phyloP scores from a whole-genome alignment of 2,113 vertebrate genomes.

The Pluvianellus socialis region DNA sequence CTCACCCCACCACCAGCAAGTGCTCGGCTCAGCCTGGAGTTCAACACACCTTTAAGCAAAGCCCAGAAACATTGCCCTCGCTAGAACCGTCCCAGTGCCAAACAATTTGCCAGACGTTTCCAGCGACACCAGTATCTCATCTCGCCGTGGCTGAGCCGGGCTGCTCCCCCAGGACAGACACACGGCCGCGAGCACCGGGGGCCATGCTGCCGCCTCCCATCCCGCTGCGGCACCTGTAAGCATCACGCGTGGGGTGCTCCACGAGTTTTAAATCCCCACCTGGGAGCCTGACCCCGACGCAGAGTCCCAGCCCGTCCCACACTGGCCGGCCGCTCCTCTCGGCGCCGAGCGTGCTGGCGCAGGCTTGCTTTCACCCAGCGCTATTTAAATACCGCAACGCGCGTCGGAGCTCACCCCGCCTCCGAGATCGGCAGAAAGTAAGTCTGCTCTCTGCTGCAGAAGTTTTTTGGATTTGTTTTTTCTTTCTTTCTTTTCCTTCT shows the following conservation, averaged over 20 bases:
- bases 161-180: background rate
- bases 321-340: background rate
- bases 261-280: fast-evolving
- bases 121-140: background rate
- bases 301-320: background rate
- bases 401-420: background rate
- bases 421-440: background rate
- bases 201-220: background rate
- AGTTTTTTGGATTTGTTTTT: background rate
- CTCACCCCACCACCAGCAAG: background rate
- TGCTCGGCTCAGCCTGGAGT: background rate
- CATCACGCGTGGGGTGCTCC: background rate
- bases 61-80: background rate
- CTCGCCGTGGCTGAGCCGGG: fast-evolving
- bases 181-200: fast-evolving
- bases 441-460: background rate
- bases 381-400: background rate
- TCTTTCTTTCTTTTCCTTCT: background rate
- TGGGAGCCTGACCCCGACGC: background rate
- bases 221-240: fast-evolving
- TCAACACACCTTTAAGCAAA: background rate
- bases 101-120: background rate
- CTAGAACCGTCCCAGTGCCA: background rate
- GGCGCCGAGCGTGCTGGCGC: background rate
- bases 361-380: background rate